Evolutionary conservation across 2,888 invertebrate genomes (phyloP), one percentile per base, ranked within the genome.

Genomic region (Nebria brevicollis): DNA sequence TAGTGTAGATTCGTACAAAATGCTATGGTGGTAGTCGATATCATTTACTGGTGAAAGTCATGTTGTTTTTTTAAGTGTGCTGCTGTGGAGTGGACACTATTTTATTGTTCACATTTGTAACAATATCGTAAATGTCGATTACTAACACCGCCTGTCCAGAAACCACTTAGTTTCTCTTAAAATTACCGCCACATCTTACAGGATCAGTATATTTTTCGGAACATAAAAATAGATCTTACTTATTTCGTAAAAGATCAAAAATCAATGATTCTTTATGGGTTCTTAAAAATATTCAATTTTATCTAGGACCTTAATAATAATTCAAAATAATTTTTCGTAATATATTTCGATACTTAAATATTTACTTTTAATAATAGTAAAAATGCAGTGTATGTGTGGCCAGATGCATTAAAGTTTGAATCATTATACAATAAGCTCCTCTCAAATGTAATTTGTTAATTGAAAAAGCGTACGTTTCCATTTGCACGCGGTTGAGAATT

Each of bases 71-170:
- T 54, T 2, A 54, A 13, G 2, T 54, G 8, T 5, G 7, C 54
- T 8, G 8, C 4, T 0, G 15, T 70, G 25, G 34, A 15, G 70
- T 70, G 70, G 34, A 70, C 26, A 11, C 26, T 70, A 34, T 70
- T 70, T 70, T 70, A 70, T 70, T 70, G 70, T 26, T 7, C 70
- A 70, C 70, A 70, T 70, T 70, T 70, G 26, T 34, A 70, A 34
- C 70, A 70, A 25, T 70, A 70, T 70, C 70, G 20, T 70, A 70
- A 70, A 70, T 70, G 70, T 70, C 70, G 70, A 70, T 70, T 70
- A 70, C 25, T 70, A 34, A 26, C 34, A 34, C 70, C 10, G 20
- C 25, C 20, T 70, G 70, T 70, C 70, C 11, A 34, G 8, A 70
- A 70, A 70, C 70, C 70, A 70, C 70, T 70, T 70, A 70, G 70